Conservation (phyloP, 2,888 invertebrate genomes). For the Urechis unicinctus region DNA sequence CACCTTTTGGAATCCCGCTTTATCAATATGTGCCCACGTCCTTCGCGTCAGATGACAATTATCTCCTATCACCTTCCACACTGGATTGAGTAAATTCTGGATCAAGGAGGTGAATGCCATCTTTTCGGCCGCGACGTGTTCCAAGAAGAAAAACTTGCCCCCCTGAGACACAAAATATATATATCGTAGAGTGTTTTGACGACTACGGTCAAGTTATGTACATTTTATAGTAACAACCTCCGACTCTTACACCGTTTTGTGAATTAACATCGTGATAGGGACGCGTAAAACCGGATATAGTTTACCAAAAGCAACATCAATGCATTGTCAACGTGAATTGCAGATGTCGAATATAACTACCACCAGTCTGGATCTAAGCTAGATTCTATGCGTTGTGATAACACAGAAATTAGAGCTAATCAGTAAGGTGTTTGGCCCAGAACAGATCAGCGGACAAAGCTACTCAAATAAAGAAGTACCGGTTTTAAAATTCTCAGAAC, state of each 20-base stretch:
- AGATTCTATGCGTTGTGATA: background rate
- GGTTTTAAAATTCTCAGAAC: constrained; percentile 36
- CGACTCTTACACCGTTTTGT: too few relatives aligned
- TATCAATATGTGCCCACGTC: constrained; percentile 20
- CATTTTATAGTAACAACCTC: too few relatives aligned
- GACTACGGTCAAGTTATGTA: too few relatives aligned
- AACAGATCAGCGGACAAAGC: too few relatives aligned
- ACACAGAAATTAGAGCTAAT: background rate
- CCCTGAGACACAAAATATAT: constrained; percentile 23
- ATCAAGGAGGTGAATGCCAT: constrained; percentile 17
- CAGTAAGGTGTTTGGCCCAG: background rate
- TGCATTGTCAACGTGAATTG: too few relatives aligned
- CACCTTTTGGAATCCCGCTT: constrained; percentile 25
- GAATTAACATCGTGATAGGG: too few relatives aligned
- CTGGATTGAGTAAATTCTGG: constrained; percentile 23
- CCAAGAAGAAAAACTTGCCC: constrained; percentile 31
- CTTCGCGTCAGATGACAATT: constrained; percentile 27
- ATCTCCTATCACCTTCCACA: constrained; percentile 24
- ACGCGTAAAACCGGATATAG: too few relatives aligned
- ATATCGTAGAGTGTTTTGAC: too few relatives aligned
- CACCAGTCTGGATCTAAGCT: too few relatives aligned
- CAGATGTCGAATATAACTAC: too few relatives aligned
- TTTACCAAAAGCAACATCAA: too few relatives aligned
- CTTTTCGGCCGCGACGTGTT: constrained; percentile 30
- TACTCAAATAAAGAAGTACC: constrained; percentile 27